Conservation (phyloP, 2,797 vertebrate genomes). For the Pristis pectinata region DNA sequence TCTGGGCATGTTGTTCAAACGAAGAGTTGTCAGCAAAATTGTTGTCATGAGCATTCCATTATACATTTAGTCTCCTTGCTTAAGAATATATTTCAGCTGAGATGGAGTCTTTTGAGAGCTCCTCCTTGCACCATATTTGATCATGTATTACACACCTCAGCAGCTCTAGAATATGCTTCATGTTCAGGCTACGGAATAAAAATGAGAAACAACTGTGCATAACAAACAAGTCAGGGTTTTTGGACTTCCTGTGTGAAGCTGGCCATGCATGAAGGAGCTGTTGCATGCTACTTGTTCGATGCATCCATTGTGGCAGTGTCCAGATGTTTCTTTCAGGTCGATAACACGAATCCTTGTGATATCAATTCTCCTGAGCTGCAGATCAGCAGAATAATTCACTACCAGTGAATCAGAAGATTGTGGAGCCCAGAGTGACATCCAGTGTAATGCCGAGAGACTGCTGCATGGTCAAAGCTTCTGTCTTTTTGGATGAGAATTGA, state of each 20-base stretch:
- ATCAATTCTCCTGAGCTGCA: neutral
- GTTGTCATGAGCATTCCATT: conserved; percentile 4
- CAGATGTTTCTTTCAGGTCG: neutral
- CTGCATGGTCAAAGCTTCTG: neutral
- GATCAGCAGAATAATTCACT: neutral
- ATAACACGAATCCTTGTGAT: neutral
- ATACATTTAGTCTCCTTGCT: neutral
- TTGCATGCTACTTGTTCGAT: neutral
- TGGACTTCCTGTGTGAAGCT: neutral
- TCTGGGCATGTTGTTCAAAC: neutral
- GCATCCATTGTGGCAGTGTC: neutral
- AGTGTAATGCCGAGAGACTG: neutral
- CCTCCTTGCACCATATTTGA: too few relatives aligned
- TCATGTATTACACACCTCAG: neutral
- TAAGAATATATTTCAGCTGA: neutral
- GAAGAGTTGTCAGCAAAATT: neutral
- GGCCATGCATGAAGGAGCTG: neutral
- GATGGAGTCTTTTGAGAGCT: neutral
- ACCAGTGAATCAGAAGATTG: neutral
- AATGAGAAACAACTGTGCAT: too few relatives aligned
- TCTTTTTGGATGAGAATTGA: neutral
- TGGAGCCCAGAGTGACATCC: neutral
- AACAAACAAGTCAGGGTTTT: too few relatives aligned
- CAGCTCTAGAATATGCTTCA: neutral
- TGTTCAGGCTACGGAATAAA: too few relatives aligned